These are phyloP conservation scores for Patella ulyssiponensis DNA, from an alignment of 2,888 invertebrate genomes.

Conservation along the genomic window DNA sequence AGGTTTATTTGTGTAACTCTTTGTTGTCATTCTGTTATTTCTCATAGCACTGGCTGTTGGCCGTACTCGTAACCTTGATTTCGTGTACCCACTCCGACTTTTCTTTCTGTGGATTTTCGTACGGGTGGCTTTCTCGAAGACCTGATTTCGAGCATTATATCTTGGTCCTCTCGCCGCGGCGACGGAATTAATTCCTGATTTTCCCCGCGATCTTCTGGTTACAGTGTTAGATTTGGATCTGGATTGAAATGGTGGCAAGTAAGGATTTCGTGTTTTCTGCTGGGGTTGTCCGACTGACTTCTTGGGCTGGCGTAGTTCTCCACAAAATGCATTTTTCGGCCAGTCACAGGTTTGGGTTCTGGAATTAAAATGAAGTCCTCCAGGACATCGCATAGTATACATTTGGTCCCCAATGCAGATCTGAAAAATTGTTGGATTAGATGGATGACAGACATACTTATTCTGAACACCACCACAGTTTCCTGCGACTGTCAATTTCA, in stretches of 20 bases:
- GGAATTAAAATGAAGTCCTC: neutral
- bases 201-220: neutral
- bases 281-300: neutral
- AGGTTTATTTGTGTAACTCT: neutral
- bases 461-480: slow-evolving; percentile 4
- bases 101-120: neutral
- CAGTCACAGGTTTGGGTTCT: slow-evolving; percentile 5
- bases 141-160: neutral
- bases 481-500: neutral
- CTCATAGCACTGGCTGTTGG: neutral
- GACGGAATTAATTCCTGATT: neutral
- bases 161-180: neutral
- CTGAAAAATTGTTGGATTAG: neutral
- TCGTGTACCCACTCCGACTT: neutral
- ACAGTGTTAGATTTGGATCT: neutral
- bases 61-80: neutral
- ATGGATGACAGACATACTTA: neutral
- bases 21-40: neutral
- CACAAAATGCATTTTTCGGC: slow-evolving; percentile 2
- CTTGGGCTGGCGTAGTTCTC: neutral
- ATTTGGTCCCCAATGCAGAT: neutral
- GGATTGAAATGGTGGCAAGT: neutral
- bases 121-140: neutral
- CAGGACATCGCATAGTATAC: neutral
- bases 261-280: neutral